Evolutionary conservation across 1,140 invertebrate genomes (phyloP).

Genomic region (Drosophila repleta): DNA sequence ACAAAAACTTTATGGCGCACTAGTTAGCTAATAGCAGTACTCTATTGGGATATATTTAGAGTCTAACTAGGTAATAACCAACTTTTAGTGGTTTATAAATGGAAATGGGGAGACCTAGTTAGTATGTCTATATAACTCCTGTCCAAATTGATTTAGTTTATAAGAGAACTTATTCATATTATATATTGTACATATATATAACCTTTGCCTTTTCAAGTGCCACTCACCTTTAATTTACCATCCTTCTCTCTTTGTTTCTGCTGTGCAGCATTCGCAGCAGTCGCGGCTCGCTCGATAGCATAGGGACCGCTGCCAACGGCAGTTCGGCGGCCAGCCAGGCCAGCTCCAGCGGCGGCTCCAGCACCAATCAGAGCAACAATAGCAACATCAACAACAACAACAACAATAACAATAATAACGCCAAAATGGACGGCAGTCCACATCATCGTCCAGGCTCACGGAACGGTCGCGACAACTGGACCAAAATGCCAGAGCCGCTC

Average conservation of each 20-base stretch:
- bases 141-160: background rate
- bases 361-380: conserved; percentile 36
- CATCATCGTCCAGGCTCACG: conserved; percentile 75
- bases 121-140: no score
- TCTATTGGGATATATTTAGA: no score
- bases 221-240: conserved; percentile 1
- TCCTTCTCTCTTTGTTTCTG: background rate
- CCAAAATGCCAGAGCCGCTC: conserved; percentile 80
- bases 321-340: conserved; percentile 76
- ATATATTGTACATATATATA: background rate
- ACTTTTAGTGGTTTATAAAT: no score
- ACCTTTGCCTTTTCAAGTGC: background rate
- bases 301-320: conserved; percentile 76
- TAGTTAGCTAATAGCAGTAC: background rate
- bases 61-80: no score
- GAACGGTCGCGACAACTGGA: conserved; percentile 82
- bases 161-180: background rate
- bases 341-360: conserved; percentile 76
- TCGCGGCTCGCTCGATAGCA: conserved; percentile 82
- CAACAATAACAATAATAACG: conserved; percentile 55
- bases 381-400: conserved; percentile 64
- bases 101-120: no score
- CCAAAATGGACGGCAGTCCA: conserved; percentile 71
- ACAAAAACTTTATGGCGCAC: background rate
- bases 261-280: conserved; percentile 77